Base-by-base conservation (phyloP, 2,888 invertebrate species). In the Apeira syringaria region DNA sequence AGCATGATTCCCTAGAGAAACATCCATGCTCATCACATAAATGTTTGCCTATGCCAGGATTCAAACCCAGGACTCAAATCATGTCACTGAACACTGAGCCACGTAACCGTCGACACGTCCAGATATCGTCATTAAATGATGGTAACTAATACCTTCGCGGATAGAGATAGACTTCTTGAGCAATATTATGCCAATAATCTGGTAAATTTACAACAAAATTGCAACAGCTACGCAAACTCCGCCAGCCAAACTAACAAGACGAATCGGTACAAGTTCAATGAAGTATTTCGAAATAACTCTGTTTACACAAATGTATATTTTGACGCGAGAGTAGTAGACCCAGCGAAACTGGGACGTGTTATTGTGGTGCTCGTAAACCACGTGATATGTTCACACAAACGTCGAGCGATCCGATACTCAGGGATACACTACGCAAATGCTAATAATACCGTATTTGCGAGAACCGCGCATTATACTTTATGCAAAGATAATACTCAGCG, bases 281-380 rank as follows among this genome's bases (percentile, higher is more conserved):
- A 40, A 46, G 27, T 13, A 28, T 39, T 39, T 46, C 22, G 28
- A 40, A 46, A 44, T 38, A 38, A 33, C 36, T 22, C 9, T 46
- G 45, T 40, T 46, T 46, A 46, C 45, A 32, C 31, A 28, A 40
- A 46, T 18, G 31, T 35, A 43, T 46, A 35, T 46, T 46, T 46
- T 46, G 45, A 40, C 45, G 22, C 17, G 35, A 17, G 45, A 36
- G 39, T 40, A 35, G 30, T 30, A 6, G 27, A 5, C 6, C 11
- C 32, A 40, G 25, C 1, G 56, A 65, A 75, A 64, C 65, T 67
- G 50, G 64, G 56, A 61, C 70, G 61, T 50, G 61, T 49, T 60
- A 52, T 59, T 47, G 64, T 61, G 50, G 62, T 44, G 53, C 53
- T 65, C 68, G 62, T 70, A 68, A 72, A 60, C 57, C 51, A 33